Evolutionary conservation across 2,888 invertebrate species (phyloP).

Genomic region (Oithona nana): DNA sequence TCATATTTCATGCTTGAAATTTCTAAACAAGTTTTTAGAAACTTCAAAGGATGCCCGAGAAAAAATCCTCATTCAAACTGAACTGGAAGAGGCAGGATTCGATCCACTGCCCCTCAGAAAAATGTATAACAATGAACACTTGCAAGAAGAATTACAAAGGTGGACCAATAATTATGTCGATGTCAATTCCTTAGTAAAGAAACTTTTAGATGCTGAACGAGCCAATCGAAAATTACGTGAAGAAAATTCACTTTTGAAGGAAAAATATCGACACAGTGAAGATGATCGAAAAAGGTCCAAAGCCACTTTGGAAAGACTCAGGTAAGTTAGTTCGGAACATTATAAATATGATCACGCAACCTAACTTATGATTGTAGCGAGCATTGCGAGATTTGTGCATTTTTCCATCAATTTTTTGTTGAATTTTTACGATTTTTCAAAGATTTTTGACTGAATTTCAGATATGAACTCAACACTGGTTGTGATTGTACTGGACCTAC

Average conservation of each 20-base stretch:
- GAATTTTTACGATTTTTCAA: too few relatives aligned
- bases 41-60: constrained; percentile 54
- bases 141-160: constrained; percentile 47
- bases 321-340: too few relatives aligned
- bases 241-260: constrained; percentile 20
- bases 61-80: constrained; percentile 63
- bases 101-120: constrained; percentile 36
- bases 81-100: constrained; percentile 60
- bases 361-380: too few relatives aligned
- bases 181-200: constrained; percentile 41
- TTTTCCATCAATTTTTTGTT: too few relatives aligned
- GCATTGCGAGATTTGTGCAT: too few relatives aligned
- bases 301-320: background rate
- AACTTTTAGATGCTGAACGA: constrained; percentile 18
- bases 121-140: constrained; percentile 24
- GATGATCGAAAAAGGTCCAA: background rate
- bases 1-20: constrained; percentile 51
- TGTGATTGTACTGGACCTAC: too few relatives aligned
- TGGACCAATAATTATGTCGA: constrained; percentile 61
- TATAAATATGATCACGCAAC: too few relatives aligned
- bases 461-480: background rate
- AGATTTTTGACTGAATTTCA: too few relatives aligned
- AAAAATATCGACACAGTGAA: constrained; percentile 13
- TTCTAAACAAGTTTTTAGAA: constrained; percentile 61
- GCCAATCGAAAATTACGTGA: constrained; percentile 19